phyloP scores from a whole-genome alignment of 2,797 vertebrate genomes.

The Acridotheres tristis region DNA sequence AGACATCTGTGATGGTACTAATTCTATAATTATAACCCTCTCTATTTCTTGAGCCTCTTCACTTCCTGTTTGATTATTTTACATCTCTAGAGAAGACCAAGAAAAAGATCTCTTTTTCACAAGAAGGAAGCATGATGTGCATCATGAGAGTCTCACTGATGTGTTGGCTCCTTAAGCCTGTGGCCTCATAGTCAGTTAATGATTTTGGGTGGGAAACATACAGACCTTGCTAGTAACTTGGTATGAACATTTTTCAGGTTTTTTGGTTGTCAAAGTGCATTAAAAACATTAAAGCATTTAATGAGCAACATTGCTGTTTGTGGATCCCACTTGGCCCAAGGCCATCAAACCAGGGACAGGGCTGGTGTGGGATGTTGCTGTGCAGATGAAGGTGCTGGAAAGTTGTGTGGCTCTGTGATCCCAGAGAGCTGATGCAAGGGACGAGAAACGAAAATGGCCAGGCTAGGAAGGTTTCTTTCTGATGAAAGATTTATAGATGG shows the following conservation, averaged over 20 bases:
- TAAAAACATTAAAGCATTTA: neutral
- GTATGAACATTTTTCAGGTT: neutral
- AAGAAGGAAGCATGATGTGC: neutral
- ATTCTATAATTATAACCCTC: neutral
- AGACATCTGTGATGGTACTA: neutral
- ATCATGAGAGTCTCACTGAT: neutral
- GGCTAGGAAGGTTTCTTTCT: neutral
- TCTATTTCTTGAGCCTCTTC: neutral
- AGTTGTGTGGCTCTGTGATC: neutral
- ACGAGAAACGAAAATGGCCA: neutral
- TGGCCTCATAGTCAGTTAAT: neutral
- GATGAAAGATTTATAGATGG: neutral
- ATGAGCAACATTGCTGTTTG: neutral
- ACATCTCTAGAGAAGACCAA: neutral
- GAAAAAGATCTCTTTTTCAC: neutral
- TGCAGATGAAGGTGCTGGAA: neutral
- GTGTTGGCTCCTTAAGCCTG: neutral
- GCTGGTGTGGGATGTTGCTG: neutral
- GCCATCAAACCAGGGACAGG: neutral
- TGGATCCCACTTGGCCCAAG: neutral
- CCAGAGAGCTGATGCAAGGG: accelerated
- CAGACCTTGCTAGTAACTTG: neutral
- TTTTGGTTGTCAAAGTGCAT: neutral
- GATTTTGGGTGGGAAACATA: neutral
- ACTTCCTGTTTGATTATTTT: neutral